phyloP scores from a whole-genome alignment of 2,797 vertebrate species.

The Simalia tracyae region DNA sequence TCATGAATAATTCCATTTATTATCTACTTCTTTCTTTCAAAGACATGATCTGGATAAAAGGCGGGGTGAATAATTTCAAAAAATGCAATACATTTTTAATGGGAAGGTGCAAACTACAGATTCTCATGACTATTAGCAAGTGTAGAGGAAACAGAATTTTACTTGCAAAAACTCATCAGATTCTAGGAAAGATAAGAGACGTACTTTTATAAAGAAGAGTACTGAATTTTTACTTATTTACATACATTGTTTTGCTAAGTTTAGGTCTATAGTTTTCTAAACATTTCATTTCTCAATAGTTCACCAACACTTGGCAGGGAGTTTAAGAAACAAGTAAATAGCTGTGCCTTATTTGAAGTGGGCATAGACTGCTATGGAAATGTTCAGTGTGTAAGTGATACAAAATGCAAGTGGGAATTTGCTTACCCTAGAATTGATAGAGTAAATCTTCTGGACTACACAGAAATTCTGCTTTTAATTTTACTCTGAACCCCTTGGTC shows the following conservation, averaged over 20 bases:
- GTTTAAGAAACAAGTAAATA: conserved; percentile 45
- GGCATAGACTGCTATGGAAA: conserved; percentile 27
- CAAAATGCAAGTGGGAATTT: conserved; percentile 23
- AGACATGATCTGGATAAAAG: conserved; percentile 95
- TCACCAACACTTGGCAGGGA: conserved; percentile 55
- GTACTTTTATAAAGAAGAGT: conserved; percentile 73
- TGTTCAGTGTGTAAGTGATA: conserved; percentile 27
- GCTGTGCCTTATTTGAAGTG: conserved; percentile 48
- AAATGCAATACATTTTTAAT: conserved; percentile 88
- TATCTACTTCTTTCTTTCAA: conserved; percentile 96
- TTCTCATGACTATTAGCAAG: conserved; percentile 86
- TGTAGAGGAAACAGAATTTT: conserved; percentile 84
- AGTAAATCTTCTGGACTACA: conserved; percentile 30
- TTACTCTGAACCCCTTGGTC: not conserved
- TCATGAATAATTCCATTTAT: conserved; percentile 99
- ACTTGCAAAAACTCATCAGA: conserved; percentile 83
- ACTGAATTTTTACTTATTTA: conserved; percentile 67
- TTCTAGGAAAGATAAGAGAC: conserved; percentile 77
- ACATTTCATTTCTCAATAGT: conserved; percentile 61
- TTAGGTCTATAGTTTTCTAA: conserved; percentile 54
- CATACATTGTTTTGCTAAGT: conserved; percentile 73
- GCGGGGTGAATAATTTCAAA: conserved; percentile 89
- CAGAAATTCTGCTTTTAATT: conserved; percentile 37
- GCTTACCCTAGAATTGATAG: conserved; percentile 26
- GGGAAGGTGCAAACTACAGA: conserved; percentile 85